phyloP scores from a whole-genome alignment of 2,113 vertebrate species.

The Cyprinodon brontotheroides region DNA sequence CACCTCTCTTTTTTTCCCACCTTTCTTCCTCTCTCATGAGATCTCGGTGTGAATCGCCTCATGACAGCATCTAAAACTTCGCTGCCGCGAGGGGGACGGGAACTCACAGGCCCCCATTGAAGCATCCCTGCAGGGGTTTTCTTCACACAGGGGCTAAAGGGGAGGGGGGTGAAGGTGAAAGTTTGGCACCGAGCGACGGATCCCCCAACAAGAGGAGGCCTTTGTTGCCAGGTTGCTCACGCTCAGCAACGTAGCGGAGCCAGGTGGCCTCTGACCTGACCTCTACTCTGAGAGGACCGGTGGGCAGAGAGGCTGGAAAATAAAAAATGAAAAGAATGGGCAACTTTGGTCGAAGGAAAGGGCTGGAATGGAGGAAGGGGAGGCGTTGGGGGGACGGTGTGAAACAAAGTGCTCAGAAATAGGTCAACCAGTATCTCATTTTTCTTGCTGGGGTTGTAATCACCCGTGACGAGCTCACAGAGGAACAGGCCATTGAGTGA shows the following conservation, averaged over 20 bases:
- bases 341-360: slow-evolving; percentile 53
- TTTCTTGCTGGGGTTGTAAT: slow-evolving; percentile 78
- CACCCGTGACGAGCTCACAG: slow-evolving; percentile 74
- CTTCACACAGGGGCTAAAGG: slow-evolving; percentile 59
- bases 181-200: slow-evolving; percentile 66
- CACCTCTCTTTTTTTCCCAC: slow-evolving; percentile 65
- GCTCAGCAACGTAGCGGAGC: slow-evolving; percentile 72
- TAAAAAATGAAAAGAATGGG: slow-evolving; percentile 36
- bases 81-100: slow-evolving; percentile 69
- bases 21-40: slow-evolving; percentile 76
- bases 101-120: slow-evolving; percentile 83
- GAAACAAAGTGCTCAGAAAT: slow-evolving; percentile 78
- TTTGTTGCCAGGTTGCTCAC: slow-evolving; percentile 87
- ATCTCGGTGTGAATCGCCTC: slow-evolving; percentile 84
- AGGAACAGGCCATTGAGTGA: slow-evolving; percentile 63
- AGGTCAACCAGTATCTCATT: slow-evolving; percentile 79
- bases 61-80: slow-evolving; percentile 86
- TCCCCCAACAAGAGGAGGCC: slow-evolving; percentile 76
- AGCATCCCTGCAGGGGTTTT: slow-evolving; percentile 84
- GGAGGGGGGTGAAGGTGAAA: slow-evolving; percentile 73
- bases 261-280: slow-evolving; percentile 89
- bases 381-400: slow-evolving; percentile 24
- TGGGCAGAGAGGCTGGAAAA: slow-evolving; percentile 77
- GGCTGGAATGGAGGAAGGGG: slow-evolving; percentile 56
- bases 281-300: slow-evolving; percentile 67